These are phyloP conservation scores for Amphibalanus amphitrite DNA, from an alignment of 1,140 invertebrate genomes.

Conservation along the genomic window DNA sequence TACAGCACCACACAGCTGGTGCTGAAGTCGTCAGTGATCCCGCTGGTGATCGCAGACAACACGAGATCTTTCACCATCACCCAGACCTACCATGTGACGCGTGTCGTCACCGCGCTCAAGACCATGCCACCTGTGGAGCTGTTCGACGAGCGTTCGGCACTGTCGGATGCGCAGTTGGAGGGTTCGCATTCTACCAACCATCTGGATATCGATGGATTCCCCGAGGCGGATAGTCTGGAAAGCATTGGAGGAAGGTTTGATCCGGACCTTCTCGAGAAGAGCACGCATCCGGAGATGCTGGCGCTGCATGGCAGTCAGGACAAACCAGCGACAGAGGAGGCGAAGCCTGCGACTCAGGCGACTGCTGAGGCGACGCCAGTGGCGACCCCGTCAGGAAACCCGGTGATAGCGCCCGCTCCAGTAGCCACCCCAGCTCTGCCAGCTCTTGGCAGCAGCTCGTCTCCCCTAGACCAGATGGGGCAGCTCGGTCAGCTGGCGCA, in stretches of 20 bases:
- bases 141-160: conserved; percentile 47
- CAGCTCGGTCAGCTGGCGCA: neutral
- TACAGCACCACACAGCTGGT: conserved; percentile 74
- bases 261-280: conserved; percentile 14
- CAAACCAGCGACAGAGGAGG: conserved; percentile 17
- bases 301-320: conserved; percentile 13
- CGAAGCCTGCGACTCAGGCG: conserved; percentile 25
- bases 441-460: neutral
- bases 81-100: conserved; percentile 70
- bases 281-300: conserved; percentile 14
- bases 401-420: conserved; percentile 22
- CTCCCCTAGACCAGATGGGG: neutral
- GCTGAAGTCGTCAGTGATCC: conserved; percentile 68
- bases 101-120: conserved; percentile 68
- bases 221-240: conserved; percentile 19
- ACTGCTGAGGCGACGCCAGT: conserved; percentile 17
- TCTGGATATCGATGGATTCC: conserved; percentile 31
- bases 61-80: conserved; percentile 46
- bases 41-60: conserved; percentile 44
- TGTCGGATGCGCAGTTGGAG: conserved; percentile 62
- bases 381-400: conserved; percentile 26
- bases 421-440: conserved; percentile 16
- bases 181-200: conserved; percentile 46
- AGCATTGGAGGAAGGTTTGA: conserved; percentile 26
- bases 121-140: conserved; percentile 68